phyloP scores from a whole-genome alignment of 2,113 vertebrate species.

The Xyrauchen texanus region DNA sequence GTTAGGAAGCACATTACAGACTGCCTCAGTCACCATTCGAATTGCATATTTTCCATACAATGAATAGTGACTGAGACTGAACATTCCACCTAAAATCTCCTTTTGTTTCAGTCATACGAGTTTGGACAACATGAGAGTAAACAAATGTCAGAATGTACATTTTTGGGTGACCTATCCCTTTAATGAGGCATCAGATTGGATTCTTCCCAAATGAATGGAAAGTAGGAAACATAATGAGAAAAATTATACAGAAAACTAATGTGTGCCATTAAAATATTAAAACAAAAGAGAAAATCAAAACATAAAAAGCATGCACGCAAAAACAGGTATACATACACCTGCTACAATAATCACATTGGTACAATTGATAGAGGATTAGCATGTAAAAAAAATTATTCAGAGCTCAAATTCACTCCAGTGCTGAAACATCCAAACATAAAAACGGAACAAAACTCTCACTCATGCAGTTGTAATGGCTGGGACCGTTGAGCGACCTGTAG shows the following conservation, averaged over 20 bases:
- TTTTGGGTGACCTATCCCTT: too few species aligned
- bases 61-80: too few species aligned
- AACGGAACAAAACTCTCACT: constrained; percentile 41
- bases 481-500: neutral
- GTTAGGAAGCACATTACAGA: too few species aligned
- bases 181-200: constrained; percentile 25
- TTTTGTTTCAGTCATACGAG: too few species aligned
- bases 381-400: constrained; percentile 44
- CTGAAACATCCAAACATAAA: constrained; percentile 43
- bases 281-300: constrained; percentile 10
- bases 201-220: constrained; percentile 2
- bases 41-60: too few species aligned
- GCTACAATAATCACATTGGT: constrained; percentile 46
- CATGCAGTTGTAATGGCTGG: constrained; percentile 24
- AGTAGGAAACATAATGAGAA: neutral
- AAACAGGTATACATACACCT: constrained; percentile 51
- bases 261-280: constrained; percentile 22
- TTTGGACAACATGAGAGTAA: too few species aligned
- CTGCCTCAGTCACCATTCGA: too few species aligned
- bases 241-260: neutral
- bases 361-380: constrained; percentile 44
- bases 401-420: constrained; percentile 54
- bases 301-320: constrained; percentile 53
- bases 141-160: too few species aligned
- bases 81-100: too few species aligned